Evolutionary conservation across 35 echinoderm and acorn worm genomes (phyloP).

Genomic region (Patiria miniata): DNA sequence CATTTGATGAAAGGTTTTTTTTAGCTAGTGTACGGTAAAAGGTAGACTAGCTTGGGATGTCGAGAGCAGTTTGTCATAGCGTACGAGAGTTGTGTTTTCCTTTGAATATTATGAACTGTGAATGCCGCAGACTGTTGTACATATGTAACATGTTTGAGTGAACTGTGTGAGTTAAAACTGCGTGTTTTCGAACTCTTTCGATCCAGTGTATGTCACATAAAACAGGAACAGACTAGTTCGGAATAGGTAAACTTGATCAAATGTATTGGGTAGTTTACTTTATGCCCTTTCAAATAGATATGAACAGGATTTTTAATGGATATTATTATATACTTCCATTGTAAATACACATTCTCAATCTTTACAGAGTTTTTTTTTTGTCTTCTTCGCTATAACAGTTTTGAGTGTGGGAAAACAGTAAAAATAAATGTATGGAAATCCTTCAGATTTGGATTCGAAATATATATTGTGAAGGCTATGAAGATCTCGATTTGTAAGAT

Average conservation of each 20-base stretch:
- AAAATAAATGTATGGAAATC: neutral
- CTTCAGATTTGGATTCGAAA: constrained; percentile 4
- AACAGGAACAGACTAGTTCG: neutral
- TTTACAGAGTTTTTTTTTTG: constrained; percentile 16
- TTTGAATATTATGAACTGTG: neutral
- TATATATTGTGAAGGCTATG: constrained; percentile 3
- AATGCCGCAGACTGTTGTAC: neutral
- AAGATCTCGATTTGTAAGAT: constrained; percentile 16
- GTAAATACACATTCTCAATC: neutral
- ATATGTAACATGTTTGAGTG: neutral
- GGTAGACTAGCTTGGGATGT: too few species aligned
- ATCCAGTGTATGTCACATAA: neutral
- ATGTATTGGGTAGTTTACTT: neutral
- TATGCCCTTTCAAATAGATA: neutral
- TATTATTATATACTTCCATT: constrained; percentile 25
- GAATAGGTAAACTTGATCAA: neutral
- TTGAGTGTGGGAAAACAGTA: neutral
- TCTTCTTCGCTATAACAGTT: neutral
- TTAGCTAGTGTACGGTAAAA: constrained; percentile 9
- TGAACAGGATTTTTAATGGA: neutral
- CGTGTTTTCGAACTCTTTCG: too few species aligned
- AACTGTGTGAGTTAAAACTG: neutral
- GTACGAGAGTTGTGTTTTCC: neutral
- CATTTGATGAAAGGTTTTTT: neutral
- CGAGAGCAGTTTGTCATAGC: neutral